Base-by-base conservation (phyloP, 2,113 vertebrate species). In the Tragelaphus imberbis region DNA sequence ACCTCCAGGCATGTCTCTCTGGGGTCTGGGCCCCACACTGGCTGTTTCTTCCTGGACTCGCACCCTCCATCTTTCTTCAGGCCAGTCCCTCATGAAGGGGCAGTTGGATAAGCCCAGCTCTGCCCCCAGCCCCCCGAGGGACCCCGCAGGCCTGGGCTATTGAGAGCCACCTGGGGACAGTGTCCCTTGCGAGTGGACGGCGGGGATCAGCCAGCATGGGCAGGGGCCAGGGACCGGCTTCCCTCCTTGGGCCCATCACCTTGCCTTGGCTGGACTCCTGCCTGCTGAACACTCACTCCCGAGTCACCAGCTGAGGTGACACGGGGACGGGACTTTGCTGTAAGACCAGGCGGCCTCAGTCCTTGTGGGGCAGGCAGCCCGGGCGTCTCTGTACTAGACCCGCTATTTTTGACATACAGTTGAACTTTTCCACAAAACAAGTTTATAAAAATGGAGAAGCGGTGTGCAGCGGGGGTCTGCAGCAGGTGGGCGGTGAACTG, bases 201-300 rank as follows among this genome's bases (percentile, higher is more conserved):
- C 1, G 6, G 51, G 53, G n/a, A 16, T 3, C 1, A 2, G n/a
- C 55, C 55, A 6, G 82, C 2, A 3, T 8, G 84, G 55, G 36
- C 56, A 16, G 5, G 51, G 8, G 25, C 33, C 15, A 6, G 36
- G 36, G 16, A 1, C n/a, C 2, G 27, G 87, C 6, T 15, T 15
- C 21, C 3, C 1, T 40, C 49, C 65, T 5, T 0, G 5, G 49
- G 33, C 15, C 23, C 3, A 3, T 6, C n/a, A 5, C 3, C n/a
- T 36, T 1, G 3, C 58, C 71, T 12, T 27, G 36, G 47, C 7
- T 4, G 53, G 71, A n/a, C 28, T 6, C 63, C 30, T 9, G 28
- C 23, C 55, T 49, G 59, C 85, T 21, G 44, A 65, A 33, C 13
- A 13, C n/a, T 13, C 17, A 40, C 28, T 10, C 23, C 28, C 0